A percentile compares a stretch with the other conserved stretches of the same genome.
Evolutionary conservation across 2,888 invertebrate genomes (phyloP).

Genomic region (Sussaba pulchella): DNA sequence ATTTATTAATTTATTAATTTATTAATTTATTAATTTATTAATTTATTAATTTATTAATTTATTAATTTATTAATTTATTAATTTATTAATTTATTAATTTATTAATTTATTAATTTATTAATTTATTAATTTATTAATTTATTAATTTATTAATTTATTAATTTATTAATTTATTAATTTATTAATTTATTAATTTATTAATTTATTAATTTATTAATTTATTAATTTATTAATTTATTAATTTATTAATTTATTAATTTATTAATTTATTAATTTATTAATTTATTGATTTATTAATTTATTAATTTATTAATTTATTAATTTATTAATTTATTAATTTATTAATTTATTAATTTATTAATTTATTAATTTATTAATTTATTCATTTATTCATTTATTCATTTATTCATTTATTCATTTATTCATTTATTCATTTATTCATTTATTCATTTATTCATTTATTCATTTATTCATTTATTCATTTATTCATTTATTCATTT

Average conservation of each 20-base stretch:
- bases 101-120: not conserved
- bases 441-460: not conserved
- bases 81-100: not conserved
- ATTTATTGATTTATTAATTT: not conserved
- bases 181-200: not conserved
- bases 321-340: not conserved
- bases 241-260: not conserved
- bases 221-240: not conserved
- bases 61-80: not conserved
- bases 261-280: not conserved
- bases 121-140: not conserved
- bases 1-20: not conserved
- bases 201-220: not conserved
- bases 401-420: not conserved
- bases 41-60: not conserved
- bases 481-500: not conserved
- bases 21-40: not conserved
- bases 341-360: not conserved
- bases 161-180: not conserved
- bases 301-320: not conserved
- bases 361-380: not conserved
- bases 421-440: not conserved
- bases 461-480: not conserved
- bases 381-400: not conserved
- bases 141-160: not conserved